A percentile compares a stretch with the other conserved stretches of the same genome.
Conservation (phyloP, 2,113 vertebrate species). For the Candoia aspera region DNA sequence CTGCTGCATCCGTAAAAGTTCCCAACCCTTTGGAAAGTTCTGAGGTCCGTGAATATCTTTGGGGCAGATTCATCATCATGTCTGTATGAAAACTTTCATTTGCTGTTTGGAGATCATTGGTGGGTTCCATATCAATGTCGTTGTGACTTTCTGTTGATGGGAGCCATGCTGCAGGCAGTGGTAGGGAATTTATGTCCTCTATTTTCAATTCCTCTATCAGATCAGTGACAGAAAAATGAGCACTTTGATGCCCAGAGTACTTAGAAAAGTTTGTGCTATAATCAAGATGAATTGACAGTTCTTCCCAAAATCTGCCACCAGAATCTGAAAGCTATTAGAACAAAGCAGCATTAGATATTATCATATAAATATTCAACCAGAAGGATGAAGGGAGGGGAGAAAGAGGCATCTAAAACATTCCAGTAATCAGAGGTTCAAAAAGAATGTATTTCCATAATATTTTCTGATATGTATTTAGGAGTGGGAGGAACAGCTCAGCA, state of each 20-base stretch:
- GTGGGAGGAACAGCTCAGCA: background rate
- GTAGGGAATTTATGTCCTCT: background rate
- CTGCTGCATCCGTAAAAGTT: slow-evolving; percentile 1
- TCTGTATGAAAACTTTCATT: background rate
- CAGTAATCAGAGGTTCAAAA: background rate
- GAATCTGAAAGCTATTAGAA: slow-evolving; percentile 74
- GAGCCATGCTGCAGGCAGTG: background rate
- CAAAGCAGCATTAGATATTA: background rate
- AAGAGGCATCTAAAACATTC: background rate
- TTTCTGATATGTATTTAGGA: background rate
- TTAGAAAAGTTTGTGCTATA: background rate
- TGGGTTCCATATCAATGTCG: slow-evolving; percentile 68
- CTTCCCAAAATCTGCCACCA: slow-evolving; percentile 74
- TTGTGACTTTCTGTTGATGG: background rate
- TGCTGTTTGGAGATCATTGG: slow-evolving; percentile 53
- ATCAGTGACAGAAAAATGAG: background rate
- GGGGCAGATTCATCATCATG: background rate
- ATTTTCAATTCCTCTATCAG: fast-evolving
- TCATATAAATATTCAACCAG: background rate
- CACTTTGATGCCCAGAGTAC: fast-evolving
- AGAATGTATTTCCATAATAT: background rate
- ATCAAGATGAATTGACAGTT: background rate
- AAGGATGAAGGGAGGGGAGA: background rate
- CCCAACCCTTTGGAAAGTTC: slow-evolving; percentile 36
- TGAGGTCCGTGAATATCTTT: fast-evolving